A percentile compares a stretch with the other conserved stretches of the same genome.
phyloP scores from a whole-genome alignment of 2,113 vertebrate genomes.

The Cisticola juncidis region DNA sequence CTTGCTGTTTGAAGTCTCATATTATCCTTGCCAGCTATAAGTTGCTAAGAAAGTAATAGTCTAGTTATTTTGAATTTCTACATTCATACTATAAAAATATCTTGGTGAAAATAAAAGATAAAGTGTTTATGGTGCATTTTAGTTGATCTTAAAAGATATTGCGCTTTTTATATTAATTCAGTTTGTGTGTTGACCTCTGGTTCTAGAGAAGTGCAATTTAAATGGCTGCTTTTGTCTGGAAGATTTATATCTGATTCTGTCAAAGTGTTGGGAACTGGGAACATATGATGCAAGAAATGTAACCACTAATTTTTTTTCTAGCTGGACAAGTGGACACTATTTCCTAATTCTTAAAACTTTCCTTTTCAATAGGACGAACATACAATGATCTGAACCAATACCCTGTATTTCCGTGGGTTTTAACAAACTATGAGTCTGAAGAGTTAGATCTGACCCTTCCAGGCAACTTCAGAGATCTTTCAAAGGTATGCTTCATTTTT shows the following conservation, averaged over 20 bases:
- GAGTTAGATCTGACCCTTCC: constrained; percentile 95
- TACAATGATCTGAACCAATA: constrained; percentile 98
- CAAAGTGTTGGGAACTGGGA: neutral
- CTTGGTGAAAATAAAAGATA: neutral
- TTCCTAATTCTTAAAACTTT: constrained; percentile 7
- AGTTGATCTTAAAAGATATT: neutral
- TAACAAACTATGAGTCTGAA: constrained; percentile 97
- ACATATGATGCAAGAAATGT: neutral
- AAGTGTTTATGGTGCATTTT: neutral
- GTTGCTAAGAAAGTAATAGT: neutral
- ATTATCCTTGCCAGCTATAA: neutral
- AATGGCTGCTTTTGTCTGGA: neutral
- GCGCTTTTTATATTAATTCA: neutral
- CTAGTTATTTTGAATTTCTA: neutral
- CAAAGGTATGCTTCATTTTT: constrained; percentile 85
- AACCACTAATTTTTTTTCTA: neutral
- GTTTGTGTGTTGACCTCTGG: neutral
- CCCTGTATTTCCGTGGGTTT: constrained; percentile 96
- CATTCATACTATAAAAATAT: neutral
- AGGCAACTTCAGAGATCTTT: constrained; percentile 97
- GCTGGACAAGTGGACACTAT: neutral
- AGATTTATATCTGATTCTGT: neutral
- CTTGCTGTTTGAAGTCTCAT: neutral
- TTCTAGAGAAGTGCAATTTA: neutral
- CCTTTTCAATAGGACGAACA: constrained; percentile 84